Percentiles rank a stretch among this genome's conserved stretches.
Evolutionary conservation across 2,888 invertebrate genomes (phyloP).

Genomic region (Archips xylosteana): DNA sequence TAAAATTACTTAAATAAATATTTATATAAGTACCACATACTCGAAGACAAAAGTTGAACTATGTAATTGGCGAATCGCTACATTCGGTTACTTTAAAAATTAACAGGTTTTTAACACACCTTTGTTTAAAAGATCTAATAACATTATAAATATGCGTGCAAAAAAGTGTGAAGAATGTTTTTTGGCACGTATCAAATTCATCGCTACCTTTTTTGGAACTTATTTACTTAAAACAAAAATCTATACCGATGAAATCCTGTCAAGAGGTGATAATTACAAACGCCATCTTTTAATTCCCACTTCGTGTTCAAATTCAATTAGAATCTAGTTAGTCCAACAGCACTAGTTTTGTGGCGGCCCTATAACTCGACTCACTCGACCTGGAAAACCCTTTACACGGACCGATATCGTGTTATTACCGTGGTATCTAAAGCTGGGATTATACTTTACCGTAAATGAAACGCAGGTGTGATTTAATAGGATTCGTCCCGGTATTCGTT

Average conservation of each 20-base stretch:
- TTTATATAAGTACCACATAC: neutral
- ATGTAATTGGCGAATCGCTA: neutral
- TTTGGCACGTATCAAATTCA: neutral
- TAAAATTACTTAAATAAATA: too few species aligned
- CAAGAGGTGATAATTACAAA: neutral
- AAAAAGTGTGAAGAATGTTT: neutral
- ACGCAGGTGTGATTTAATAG: conserved; percentile 26
- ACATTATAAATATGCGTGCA: neutral
- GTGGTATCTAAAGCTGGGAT: conserved; percentile 43
- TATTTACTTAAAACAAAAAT: neutral
- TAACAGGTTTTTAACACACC: neutral
- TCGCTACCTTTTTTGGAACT: neutral
- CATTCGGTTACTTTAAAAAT: neutral
- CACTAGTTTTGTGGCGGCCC: neutral
- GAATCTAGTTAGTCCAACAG: neutral
- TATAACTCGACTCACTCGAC: neutral
- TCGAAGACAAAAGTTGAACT: neutral
- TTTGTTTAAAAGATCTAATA: neutral
- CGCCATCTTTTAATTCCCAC: neutral
- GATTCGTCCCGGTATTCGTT: conserved; percentile 29
- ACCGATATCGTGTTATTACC: conserved; percentile 35
- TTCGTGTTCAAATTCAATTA: neutral
- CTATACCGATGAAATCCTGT: neutral
- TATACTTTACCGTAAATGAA: conserved; percentile 41
- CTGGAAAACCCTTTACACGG: conserved; percentile 1